Evolutionary conservation across 2,888 invertebrate species (phyloP).

Genomic region (Crocallis elinguaria): DNA sequence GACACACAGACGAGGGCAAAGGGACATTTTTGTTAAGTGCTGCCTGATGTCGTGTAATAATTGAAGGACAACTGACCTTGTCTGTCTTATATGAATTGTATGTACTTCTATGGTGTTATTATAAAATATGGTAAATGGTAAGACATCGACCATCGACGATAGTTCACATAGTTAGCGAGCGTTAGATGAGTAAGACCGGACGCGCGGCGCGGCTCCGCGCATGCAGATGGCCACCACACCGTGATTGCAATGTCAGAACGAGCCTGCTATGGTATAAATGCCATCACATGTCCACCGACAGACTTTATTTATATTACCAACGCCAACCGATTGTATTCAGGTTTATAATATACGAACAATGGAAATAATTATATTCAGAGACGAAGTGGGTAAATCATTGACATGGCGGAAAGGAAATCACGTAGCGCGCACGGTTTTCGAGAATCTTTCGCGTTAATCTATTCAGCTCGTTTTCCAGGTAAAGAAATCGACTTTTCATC

Average conservation of each 20-base stretch:
- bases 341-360: conserved; percentile 73
- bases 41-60: too few relatives aligned
- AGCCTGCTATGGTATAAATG: conserved; percentile 78
- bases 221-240: conserved; percentile 71
- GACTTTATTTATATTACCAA: conserved; percentile 73
- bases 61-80: too few relatives aligned
- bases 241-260: conserved; percentile 79
- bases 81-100: neutral
- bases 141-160: conserved; percentile 45
- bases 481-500: conserved; percentile 43
- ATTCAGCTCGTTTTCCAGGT: conserved; percentile 50
- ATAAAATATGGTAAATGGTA: conserved; percentile 52
- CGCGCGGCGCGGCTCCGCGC: conserved; percentile 66
- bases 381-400: conserved; percentile 58
- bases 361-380: conserved; percentile 65
- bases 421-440: conserved; percentile 61
- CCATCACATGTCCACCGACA: conserved; percentile 70
- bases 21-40: too few relatives aligned
- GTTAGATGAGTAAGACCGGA: conserved; percentile 81
- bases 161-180: conserved; percentile 64
- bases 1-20: too few relatives aligned
- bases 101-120: conserved; percentile 17
- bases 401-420: conserved; percentile 72
- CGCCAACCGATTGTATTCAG: conserved; percentile 70
- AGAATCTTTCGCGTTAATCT: conserved; percentile 59